These are phyloP conservation scores for Allacma fusca DNA, from an alignment of 2,888 invertebrate genomes.

Conservation along the genomic window DNA sequence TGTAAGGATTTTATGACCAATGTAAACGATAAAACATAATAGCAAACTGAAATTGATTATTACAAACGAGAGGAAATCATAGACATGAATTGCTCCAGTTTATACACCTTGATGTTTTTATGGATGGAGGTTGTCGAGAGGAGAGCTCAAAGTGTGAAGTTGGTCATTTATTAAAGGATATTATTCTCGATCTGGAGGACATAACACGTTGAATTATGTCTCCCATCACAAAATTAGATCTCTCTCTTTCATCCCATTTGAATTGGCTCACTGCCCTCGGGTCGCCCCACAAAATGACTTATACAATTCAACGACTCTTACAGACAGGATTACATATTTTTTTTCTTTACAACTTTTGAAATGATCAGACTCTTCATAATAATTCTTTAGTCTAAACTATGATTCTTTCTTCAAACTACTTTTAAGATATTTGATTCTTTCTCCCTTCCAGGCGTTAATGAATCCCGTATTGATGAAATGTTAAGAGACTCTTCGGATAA, in stretches of 20 bases:
- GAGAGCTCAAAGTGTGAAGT: background rate
- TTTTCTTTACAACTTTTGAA: too few relatives aligned
- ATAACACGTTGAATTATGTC: background rate
- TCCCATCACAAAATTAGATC: slow-evolving; percentile 5
- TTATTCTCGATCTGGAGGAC: background rate
- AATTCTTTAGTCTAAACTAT: too few relatives aligned
- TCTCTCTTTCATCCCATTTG: background rate
- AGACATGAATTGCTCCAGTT: background rate
- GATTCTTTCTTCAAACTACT: too few relatives aligned
- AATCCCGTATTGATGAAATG: too few relatives aligned
- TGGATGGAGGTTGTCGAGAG: too few relatives aligned
- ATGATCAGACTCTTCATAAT: too few relatives aligned
- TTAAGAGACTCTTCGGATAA: too few relatives aligned
- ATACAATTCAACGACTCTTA: background rate
- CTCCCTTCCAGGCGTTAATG: too few relatives aligned
- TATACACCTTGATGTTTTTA: background rate
- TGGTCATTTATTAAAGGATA: slow-evolving; percentile 16
- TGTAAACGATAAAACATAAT: slow-evolving; percentile 33
- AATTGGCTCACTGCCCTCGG: background rate
- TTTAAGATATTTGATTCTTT: too few relatives aligned
- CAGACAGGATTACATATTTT: too few relatives aligned
- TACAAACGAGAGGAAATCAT: slow-evolving; percentile 1
- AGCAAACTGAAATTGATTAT: slow-evolving; percentile 30
- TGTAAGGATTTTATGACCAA: slow-evolving; percentile 30
- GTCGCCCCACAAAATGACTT: background rate